Percentiles rank a stretch among this genome's conserved stretches.
Conservation (phyloP, 1,140 invertebrate genomes). For the Delia radicum region DNA sequence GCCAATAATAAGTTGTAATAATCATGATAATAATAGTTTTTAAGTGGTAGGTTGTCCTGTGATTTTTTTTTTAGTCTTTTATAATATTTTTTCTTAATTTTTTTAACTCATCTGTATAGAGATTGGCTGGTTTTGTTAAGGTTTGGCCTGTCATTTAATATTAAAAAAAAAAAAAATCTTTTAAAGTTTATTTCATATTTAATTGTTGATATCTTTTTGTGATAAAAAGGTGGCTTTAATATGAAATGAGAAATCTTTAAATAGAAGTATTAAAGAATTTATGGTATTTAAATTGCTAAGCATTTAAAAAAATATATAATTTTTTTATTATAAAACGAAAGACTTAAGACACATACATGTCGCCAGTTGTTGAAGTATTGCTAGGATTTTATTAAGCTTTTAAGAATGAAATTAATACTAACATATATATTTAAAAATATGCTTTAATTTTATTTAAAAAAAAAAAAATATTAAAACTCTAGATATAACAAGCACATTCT, state of each 20-base stretch:
- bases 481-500: no score
- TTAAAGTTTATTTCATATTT: conserved; percentile 12
- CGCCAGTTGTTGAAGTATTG: background rate
- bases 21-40: conserved; percentile 24
- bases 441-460: no score
- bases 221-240: background rate
- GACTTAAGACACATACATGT: conserved; percentile 6
- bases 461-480: no score
- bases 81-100: background rate
- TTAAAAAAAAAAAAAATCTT: background rate
- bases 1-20: conserved; percentile 23
- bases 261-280: conserved; percentile 1
- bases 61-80: background rate
- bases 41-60: conserved; percentile 12
- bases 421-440: no score
- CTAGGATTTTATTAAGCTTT: background rate
- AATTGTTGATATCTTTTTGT: conserved; percentile 16
- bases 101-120: background rate
- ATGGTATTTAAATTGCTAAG: conserved; percentile 20
- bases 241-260: conserved; percentile 6
- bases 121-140: background rate
- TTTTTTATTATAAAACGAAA: background rate
- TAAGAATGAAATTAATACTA: no score
- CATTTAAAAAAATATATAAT: background rate
- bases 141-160: background rate